phyloP scores from a whole-genome alignment of 1,140 invertebrate species.

The Rhagoletis zephyria region DNA sequence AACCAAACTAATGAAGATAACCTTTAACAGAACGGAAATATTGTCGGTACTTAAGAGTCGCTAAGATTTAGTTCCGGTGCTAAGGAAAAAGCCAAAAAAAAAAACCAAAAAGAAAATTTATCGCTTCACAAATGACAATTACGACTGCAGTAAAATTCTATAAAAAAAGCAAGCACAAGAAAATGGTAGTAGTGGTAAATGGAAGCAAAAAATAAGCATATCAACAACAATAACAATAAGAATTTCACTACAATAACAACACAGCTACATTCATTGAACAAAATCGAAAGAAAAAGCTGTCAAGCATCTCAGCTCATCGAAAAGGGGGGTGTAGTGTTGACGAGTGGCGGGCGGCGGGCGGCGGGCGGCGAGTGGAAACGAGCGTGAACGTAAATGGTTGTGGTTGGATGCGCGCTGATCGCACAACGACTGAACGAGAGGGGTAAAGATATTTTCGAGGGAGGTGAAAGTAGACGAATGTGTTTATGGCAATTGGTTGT shows the following conservation, averaged over 20 bases:
- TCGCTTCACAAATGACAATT: constrained; percentile 31
- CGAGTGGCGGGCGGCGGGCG: background rate
- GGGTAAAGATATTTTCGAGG: background rate
- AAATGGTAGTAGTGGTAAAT: constrained; percentile 30
- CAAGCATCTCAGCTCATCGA: constrained; percentile 10
- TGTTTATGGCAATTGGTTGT: constrained; percentile 21
- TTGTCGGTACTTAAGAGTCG: background rate
- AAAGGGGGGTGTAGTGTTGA: background rate
- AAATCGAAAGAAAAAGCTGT: constrained; percentile 15
- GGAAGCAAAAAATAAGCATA: constrained; percentile 30
- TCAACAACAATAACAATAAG: background rate
- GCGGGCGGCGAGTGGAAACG: background rate
- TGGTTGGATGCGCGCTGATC: background rate
- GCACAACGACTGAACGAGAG: background rate
- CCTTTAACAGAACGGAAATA: background rate
- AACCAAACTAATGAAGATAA: background rate
- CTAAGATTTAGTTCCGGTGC: constrained; percentile 44
- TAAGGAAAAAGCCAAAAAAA: background rate
- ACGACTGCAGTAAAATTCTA: background rate
- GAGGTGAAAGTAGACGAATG: background rate
- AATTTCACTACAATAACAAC: constrained; percentile 1
- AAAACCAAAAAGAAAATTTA: background rate
- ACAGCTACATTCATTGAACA: background rate
- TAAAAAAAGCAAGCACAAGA: background rate
- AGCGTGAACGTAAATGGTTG: constrained; percentile 4